Evolutionary conservation across 2,888 invertebrate species (phyloP).

Genomic region (Leptopterna dolabrata): DNA sequence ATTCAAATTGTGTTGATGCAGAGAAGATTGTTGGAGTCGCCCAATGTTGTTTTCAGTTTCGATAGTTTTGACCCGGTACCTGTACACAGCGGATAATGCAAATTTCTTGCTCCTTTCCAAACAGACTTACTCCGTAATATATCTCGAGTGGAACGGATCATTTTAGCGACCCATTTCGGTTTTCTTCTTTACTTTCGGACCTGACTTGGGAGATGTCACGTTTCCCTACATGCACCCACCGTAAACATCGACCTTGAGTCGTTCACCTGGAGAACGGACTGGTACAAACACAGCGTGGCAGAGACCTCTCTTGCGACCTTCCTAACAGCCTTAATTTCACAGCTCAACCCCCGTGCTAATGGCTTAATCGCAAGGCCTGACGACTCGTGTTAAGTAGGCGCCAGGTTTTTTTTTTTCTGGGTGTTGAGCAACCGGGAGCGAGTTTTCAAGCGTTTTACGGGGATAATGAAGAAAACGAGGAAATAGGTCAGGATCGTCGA

Average conservation of each 20-base stretch:
- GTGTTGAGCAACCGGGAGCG: background rate
- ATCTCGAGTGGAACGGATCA: no score
- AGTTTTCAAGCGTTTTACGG: background rate
- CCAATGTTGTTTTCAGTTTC: no score
- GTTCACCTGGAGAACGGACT: background rate
- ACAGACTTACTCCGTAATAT: no score
- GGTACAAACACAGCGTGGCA: background rate
- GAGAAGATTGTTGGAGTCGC: no score
- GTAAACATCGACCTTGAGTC: background rate
- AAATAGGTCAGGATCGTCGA: background rate
- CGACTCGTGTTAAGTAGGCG: background rate
- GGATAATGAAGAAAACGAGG: background rate
- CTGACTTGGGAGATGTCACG: background rate
- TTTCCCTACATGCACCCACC: background rate
- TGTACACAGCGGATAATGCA: no score
- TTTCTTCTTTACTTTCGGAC: no score
- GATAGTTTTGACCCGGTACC: no score
- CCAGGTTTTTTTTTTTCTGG: background rate
- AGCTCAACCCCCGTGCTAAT: background rate
- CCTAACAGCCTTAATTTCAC: background rate
- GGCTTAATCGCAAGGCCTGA: background rate
- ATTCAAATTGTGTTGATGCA: no score
- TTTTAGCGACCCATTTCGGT: no score
- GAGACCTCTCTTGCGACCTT: background rate
- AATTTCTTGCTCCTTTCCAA: no score